Percentiles rank a stretch among this genome's conserved stretches.
phyloP scores from a whole-genome alignment of 2,888 invertebrate genomes.

The Pseudanteris insignis region DNA sequence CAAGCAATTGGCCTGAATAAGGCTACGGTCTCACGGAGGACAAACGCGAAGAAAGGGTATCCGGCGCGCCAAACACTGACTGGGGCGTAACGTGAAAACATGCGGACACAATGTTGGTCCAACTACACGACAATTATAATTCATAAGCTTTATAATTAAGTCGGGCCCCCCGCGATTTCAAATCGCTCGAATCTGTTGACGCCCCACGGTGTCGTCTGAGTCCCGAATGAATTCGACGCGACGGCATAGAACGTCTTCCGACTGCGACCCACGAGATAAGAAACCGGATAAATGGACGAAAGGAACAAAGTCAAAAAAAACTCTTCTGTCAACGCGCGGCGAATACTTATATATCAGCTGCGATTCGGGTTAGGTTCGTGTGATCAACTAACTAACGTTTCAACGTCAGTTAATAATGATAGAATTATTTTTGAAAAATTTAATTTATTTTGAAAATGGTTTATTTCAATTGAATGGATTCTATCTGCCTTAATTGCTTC shows the following conservation, averaged over 20 bases:
- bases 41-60: constrained; percentile 59
- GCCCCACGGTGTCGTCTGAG: constrained; percentile 46
- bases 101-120: constrained; percentile 65
- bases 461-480: too few relatives aligned
- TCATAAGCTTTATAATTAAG: constrained; percentile 66
- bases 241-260: constrained; percentile 35
- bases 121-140: constrained; percentile 67
- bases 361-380: too few relatives aligned
- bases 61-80: constrained; percentile 59
- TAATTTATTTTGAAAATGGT: too few relatives aligned
- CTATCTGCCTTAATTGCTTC: too few relatives aligned
- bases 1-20: constrained; percentile 44
- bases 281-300: too few relatives aligned
- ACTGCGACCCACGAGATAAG: constrained; percentile 5
- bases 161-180: constrained; percentile 47
- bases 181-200: constrained; percentile 53
- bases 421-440: too few relatives aligned
- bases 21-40: constrained; percentile 54
- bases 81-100: constrained; percentile 65
- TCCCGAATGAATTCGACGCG: constrained; percentile 20
- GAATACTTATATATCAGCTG: too few relatives aligned
- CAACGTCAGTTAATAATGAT: too few relatives aligned
- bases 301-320: too few relatives aligned
- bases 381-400: too few relatives aligned
- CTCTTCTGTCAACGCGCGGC: too few relatives aligned